Base-by-base conservation (phyloP, 2,797 vertebrate genomes). In the Acestrorhynchus altus region DNA sequence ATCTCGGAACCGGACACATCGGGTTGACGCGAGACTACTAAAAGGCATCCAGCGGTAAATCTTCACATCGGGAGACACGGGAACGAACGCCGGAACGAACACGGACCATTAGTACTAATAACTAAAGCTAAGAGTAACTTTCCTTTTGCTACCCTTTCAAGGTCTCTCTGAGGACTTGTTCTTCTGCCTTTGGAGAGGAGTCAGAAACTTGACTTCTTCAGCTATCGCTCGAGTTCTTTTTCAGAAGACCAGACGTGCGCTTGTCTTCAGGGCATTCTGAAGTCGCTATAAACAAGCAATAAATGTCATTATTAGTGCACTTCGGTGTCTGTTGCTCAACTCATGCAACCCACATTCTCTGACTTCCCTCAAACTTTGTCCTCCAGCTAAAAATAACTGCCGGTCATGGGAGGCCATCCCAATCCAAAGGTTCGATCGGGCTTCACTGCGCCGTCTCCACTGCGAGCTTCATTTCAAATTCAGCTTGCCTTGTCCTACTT, bases 11-110 rank as follows among this genome's bases (percentile, higher is more conserved):
- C 57, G 26, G 51, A 76, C 52, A 42, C 40, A 35, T 59, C 49
- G 31, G 28, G 24, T 70, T 20, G 44, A 8, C 22, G 6, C 18
- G 68, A 70, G 31, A 61, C 64, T 10, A 63, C 47, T 68, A 68
- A 35, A 81, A 59, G 79, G 28, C 61, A 47, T 28, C 49, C n/a
- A 52, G 68, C 31, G 68, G 57, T 77, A 77, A 71, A 77, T 60
- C 22, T 80, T 61, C 39, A 46, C 52, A 31, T 31, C 20, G 44
- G 28, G 51, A 4, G 46, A 46, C 54, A 10, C 22, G 5, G 54
- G 46, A 77, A 77, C 10, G 24, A 26, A 63, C 18, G 18, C 56
- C 18, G 56, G 40, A 54, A 63, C 28, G 67, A 61, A 51, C 76
- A 35, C 9, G 18, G 16, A 44, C 49, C 28, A 76, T 59, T 69